Conservation (phyloP, 2,113 vertebrate species). For the Pheucticus melanocephalus region DNA sequence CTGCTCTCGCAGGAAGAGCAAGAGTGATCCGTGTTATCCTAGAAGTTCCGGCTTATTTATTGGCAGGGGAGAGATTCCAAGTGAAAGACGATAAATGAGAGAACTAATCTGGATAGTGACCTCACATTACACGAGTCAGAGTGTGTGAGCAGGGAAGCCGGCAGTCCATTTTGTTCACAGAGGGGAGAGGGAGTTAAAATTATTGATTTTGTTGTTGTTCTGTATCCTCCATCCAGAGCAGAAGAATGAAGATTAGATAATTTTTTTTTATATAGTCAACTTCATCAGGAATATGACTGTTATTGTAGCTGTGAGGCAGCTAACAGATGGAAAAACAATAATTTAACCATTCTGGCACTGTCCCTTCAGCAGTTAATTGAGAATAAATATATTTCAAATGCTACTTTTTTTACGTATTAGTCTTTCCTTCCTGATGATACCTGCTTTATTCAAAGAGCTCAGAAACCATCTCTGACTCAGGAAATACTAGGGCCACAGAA, state of each 20-base stretch:
- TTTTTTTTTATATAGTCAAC: slow-evolving; percentile 11
- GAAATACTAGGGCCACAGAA: neutral
- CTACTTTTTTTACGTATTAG: neutral
- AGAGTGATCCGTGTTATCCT: neutral
- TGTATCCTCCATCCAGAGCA: neutral
- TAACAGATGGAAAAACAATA: neutral
- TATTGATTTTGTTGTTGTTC: slow-evolving; percentile 49
- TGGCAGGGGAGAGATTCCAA: slow-evolving; percentile 30
- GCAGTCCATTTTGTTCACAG: neutral
- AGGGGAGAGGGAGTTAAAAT: slow-evolving; percentile 28
- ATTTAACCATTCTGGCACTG: neutral
- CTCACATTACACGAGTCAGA: neutral
- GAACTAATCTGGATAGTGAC: neutral
- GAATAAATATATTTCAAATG: neutral
- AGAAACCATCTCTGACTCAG: neutral
- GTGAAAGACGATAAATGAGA: slow-evolving; percentile 29
- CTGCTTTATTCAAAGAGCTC: neutral
- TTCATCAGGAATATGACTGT: slow-evolving; percentile 10
- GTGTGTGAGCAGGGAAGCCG: neutral
- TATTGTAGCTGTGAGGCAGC: neutral
- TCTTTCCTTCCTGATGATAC: neutral
- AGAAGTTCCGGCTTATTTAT: slow-evolving; percentile 2
- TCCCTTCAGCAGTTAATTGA: neutral
- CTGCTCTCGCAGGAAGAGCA: slow-evolving; percentile 26
- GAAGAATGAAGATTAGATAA: neutral